Conservation (phyloP, 2,888 invertebrate species). For the Lumbricus terrestris region DNA sequence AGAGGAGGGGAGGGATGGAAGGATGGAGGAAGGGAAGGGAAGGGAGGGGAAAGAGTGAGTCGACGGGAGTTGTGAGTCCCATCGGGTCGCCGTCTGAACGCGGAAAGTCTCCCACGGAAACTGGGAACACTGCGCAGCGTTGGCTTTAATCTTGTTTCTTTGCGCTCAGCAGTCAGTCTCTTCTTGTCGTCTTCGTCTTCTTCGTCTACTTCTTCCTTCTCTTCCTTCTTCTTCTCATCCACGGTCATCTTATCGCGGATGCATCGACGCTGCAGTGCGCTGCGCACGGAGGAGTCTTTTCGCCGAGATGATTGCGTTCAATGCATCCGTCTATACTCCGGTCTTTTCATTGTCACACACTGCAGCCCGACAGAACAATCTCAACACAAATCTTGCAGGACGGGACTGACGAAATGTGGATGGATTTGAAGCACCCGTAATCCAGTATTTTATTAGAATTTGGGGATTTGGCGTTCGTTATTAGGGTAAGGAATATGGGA, state of each 20-base stretch:
- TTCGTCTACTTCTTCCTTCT: too few species aligned
- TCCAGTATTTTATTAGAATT: background rate
- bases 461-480: background rate
- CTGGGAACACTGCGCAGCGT: background rate
- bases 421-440: background rate
- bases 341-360: background rate
- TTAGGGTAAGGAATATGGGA: background rate
- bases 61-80: background rate
- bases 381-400: background rate
- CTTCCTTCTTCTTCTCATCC: too few species aligned
- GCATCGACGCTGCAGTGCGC: background rate
- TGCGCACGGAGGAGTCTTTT: background rate
- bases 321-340: too few species aligned
- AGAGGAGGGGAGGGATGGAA: too few species aligned
- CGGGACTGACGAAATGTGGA: background rate
- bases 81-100: background rate
- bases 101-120: slow-evolving; percentile 3
- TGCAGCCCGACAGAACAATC: background rate
- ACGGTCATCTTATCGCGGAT: slow-evolving; percentile 3
- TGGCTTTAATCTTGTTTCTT: slow-evolving; percentile 3
- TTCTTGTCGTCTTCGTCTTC: background rate
- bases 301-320: background rate
- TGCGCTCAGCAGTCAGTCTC: background rate
- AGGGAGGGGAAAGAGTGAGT: background rate
- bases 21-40: too few species aligned